Evolutionary conservation across 1,140 invertebrate species (phyloP).

Genomic region (Pseudomyrmex flavicornis): DNA sequence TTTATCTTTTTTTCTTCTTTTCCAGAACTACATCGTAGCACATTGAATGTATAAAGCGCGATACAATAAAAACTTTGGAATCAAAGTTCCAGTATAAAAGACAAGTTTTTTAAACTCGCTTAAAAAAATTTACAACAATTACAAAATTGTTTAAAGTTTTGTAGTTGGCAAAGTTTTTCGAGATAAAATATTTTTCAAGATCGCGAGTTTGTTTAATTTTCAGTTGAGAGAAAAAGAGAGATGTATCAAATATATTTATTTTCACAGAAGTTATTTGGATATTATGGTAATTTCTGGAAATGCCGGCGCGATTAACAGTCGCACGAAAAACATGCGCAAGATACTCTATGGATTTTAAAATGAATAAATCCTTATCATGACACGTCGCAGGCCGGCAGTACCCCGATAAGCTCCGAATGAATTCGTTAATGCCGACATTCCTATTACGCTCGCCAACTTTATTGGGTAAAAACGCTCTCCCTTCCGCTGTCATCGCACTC

Average conservation of each 20-base stretch:
- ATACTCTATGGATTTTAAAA: slow-evolving; percentile 55
- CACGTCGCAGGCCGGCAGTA: slow-evolving; percentile 53
- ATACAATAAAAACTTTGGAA: neutral
- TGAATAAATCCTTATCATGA: slow-evolving; percentile 59
- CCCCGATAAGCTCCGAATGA: slow-evolving; percentile 57
- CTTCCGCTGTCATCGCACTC: slow-evolving; percentile 69
- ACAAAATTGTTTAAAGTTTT: neutral
- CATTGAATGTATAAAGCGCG: neutral
- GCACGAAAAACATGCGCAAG: slow-evolving; percentile 48
- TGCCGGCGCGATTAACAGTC: slow-evolving; percentile 21
- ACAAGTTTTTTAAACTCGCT: too few species aligned
- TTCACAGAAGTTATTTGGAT: neutral
- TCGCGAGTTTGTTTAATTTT: neutral
- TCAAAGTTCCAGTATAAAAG: neutral
- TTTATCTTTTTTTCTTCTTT: slow-evolving; percentile 35
- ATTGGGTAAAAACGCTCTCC: slow-evolving; percentile 73
- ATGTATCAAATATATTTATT: neutral
- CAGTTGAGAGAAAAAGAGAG: too few species aligned
- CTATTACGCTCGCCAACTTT: slow-evolving; percentile 70
- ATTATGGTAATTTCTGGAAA: slow-evolving; percentile 13
- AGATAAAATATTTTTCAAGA: neutral
- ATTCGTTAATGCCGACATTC: slow-evolving; percentile 67
- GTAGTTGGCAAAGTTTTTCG: neutral
- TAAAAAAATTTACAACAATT: neutral
- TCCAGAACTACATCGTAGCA: neutral